Conservation (phyloP, 2,113 vertebrate genomes). For the Apteryx owenii region DNA sequence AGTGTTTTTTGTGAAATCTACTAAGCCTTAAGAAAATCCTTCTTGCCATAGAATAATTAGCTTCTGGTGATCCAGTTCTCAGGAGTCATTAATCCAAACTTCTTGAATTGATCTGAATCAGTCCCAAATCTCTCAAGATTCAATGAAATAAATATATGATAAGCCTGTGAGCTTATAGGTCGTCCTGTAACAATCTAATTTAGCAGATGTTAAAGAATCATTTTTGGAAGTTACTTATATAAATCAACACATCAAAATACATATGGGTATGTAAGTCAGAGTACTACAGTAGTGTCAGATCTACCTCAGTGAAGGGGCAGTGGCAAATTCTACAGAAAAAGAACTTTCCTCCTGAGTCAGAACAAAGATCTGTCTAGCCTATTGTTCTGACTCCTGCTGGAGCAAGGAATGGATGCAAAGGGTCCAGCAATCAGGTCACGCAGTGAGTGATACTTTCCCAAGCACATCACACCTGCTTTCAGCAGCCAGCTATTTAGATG, state of each 20-base stretch:
- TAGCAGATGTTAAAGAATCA: not conserved
- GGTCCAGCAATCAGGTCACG: rapidly evolving
- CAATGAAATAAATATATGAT: not conserved
- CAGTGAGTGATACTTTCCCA: not conserved
- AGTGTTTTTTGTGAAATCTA: rapidly evolving
- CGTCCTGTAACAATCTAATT: not conserved
- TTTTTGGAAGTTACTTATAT: not conserved
- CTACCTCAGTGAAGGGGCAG: not conserved
- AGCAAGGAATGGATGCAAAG: not conserved
- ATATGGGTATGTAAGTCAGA: not conserved
- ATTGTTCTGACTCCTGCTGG: not conserved
- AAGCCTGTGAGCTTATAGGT: not conserved
- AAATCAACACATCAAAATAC: not conserved
- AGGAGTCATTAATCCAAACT: not conserved
- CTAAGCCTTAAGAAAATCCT: not conserved
- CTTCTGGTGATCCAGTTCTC: not conserved
- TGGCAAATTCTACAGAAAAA: not conserved
- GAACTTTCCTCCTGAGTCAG: not conserved
- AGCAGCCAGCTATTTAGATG: not conserved
- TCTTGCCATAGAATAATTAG: not conserved
- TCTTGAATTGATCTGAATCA: not conserved
- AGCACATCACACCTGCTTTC: not conserved
- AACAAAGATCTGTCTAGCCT: not conserved
- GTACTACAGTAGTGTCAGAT: not conserved
- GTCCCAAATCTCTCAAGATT: not conserved